Evolutionary conservation across 2,113 vertebrate genomes (phyloP).

Genomic region (Festucalex cinctus): DNA sequence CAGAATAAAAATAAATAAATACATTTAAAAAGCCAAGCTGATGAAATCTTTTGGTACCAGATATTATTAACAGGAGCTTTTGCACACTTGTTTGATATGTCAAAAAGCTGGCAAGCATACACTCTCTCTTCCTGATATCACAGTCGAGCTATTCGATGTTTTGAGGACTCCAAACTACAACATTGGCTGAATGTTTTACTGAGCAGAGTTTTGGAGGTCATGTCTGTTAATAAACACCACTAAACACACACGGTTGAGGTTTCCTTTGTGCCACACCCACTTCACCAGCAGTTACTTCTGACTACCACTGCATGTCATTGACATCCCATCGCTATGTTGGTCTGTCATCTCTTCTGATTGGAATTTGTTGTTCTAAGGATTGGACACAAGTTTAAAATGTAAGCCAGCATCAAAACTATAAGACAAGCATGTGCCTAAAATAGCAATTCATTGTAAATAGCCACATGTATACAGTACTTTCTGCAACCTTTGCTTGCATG

Average conservation of each 20-base stretch:
- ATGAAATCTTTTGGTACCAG: neutral
- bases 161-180: neutral
- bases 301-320: neutral
- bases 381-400: neutral
- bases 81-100: neutral
- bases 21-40: neutral
- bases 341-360: neutral
- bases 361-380: neutral
- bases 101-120: neutral
- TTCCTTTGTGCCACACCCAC: neutral
- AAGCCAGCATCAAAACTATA: too few relatives aligned
- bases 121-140: neutral
- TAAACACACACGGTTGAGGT: neutral
- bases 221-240: neutral
- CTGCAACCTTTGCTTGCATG: too few relatives aligned
- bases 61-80: neutral
- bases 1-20: too few relatives aligned
- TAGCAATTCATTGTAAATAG: too few relatives aligned
- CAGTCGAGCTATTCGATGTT: neutral
- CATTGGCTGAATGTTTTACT: neutral
- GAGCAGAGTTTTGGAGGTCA: neutral
- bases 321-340: neutral
- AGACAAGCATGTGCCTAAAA: too few relatives aligned
- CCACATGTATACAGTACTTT: too few relatives aligned
- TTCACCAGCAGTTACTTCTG: neutral